phyloP scores from a whole-genome alignment of 2,888 invertebrate species.

The Parapristionchus giblindavisi region DNA sequence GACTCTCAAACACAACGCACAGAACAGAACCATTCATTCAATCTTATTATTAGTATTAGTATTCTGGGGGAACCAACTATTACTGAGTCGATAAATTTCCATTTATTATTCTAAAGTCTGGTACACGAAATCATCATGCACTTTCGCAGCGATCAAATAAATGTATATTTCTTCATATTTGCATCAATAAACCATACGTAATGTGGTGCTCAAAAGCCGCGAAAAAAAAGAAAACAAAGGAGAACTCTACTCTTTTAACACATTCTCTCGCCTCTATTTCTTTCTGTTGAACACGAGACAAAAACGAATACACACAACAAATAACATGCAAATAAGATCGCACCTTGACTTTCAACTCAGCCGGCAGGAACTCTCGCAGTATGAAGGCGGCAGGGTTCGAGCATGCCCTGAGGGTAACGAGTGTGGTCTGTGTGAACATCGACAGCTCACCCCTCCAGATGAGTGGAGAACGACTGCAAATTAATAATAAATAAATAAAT shows the following conservation, averaged over 20 bases:
- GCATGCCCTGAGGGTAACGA: conserved; percentile 33
- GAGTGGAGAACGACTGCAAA: conserved; percentile 36
- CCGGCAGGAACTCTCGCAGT: conserved; percentile 41
- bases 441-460: conserved; percentile 42
- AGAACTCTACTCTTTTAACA: not conserved
- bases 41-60: no score
- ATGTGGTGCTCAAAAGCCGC: not conserved
- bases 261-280: not conserved
- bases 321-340: not conserved
- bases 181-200: not conserved
- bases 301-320: not conserved
- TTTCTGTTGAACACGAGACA: not conserved
- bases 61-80: no score
- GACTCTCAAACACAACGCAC: no score
- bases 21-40: no score
- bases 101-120: no score
- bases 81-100: no score
- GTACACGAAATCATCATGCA: not conserved
- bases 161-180: not conserved
- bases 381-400: conserved; percentile 40
- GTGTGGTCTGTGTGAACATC: conserved; percentile 31
- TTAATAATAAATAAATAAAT: no score
- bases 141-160: not conserved
- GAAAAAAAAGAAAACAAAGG: not conserved
- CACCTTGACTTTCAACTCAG: conserved; percentile 34